Base-by-base conservation (phyloP, 2,888 invertebrate species). In the Neoascia interrupta region DNA sequence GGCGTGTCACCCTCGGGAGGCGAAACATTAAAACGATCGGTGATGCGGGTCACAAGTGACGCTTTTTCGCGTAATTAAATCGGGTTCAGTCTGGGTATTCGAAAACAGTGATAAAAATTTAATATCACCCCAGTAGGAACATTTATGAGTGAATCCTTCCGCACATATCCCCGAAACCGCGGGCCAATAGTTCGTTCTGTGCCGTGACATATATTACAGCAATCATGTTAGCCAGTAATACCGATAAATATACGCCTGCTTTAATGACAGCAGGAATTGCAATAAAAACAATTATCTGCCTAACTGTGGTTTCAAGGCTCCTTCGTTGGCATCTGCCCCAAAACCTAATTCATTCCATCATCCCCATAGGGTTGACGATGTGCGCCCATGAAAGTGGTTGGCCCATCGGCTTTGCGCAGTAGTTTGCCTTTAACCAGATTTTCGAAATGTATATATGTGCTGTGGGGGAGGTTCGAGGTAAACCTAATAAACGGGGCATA, bases 241-340 rank as follows among this genome's bases (percentile, higher is more conserved):
- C 41, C 54, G 41, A 69, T 56, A 68, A 74, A 61, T 56, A 61
- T 31, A 61, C 15, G 61, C 49, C 61, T 63, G 54, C 54, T 69
- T 18, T 23, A 56, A 37, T 63, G 69, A 69, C 61, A 75, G 56
- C 41, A 69, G 13, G 36, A 63, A 75, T 56, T 56, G 69, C 56
- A 61, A 75, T 56, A 69, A 68, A 74, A 75, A 54, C 54, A 69
- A 61, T 75, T 75, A 61, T 75, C 61, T 69, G 54, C 41, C 61
- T 49, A 19, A 39, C 41, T 47, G 53, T 74, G 68, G 69, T 69
- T 69, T 69, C 41, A 41, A 47, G 53, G 60, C 47, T 54, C 15
- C 34, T 53, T 39, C 34, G 28, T 15, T 63, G 69, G 56, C 61
- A 63, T 69, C 28, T 49, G 68, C 61, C 54, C 41, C 41, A 51